Conservation (phyloP, 2,797 vertebrate genomes). For the Sebastes hopkinsi region DNA sequence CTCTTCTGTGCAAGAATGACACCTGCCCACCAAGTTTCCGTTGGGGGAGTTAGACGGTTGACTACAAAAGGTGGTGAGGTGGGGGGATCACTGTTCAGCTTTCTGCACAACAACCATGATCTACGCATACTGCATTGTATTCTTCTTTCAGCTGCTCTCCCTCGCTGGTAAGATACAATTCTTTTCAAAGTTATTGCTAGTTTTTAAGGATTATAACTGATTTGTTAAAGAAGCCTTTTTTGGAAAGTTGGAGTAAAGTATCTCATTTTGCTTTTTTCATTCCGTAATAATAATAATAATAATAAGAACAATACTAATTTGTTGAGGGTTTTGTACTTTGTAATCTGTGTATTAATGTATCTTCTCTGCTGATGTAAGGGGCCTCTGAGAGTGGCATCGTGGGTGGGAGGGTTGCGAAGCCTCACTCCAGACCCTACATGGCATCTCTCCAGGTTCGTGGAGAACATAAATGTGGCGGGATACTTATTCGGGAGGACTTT, state of each 20-base stretch:
- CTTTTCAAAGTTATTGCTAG: not conserved
- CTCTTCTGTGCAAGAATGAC: not conserved
- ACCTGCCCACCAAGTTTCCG: conserved; percentile 52
- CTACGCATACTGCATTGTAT: not conserved
- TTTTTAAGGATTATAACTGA: too few species aligned
- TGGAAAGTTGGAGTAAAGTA: not conserved
- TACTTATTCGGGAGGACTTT: conserved; percentile 74
- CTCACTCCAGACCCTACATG: conserved; percentile 81
- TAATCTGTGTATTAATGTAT: not conserved
- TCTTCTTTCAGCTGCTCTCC: conserved; percentile 34
- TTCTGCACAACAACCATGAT: conserved; percentile 29
- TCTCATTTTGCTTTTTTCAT: not conserved
- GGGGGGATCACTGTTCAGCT: not conserved
- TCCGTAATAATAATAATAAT: not conserved
- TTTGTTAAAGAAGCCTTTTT: not conserved
- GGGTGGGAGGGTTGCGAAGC: conserved; percentile 59
- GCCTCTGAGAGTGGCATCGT: conserved; percentile 66
- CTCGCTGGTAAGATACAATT: conserved; percentile 58
- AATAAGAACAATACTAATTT: not conserved
- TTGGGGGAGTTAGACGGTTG: not conserved
- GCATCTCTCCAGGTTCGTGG: conserved; percentile 62
- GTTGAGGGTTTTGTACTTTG: not conserved
- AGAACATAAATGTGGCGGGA: conserved; percentile 61
- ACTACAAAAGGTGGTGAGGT: not conserved
- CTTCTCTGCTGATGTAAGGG: conserved; percentile 43